Evolutionary conservation across 2,888 invertebrate species (phyloP), one percentile per base, ranked within the genome.

Genomic region (Arrhopalites spinosus): DNA sequence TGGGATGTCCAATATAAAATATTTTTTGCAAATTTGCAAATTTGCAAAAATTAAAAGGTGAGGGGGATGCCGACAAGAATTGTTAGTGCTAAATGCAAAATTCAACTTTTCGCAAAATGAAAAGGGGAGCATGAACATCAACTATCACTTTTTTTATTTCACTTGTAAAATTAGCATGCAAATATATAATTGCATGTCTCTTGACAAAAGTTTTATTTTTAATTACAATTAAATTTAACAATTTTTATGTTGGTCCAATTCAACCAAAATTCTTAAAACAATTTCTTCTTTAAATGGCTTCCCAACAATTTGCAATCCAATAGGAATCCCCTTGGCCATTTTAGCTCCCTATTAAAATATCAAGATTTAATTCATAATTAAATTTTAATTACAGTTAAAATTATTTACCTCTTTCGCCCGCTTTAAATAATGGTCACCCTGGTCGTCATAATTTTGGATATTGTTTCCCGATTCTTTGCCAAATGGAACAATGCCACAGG

Each of bases 381-480:
- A n/a, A n/a, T n/a, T n/a, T n/a, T n/a, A n/a, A n/a, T n/a, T n/a
- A n/a, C 17, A 30, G 17, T 29, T 27, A 3, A 25, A 30, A 25
- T 25, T n/a, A 25, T 66, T 50, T 66, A 79, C 80, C 73, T 78
- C 70, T 67, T 78, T 76, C 13, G 79, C 79, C 50, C 75, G 17
- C 66, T 78, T 77, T 29, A 79, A 53, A 43, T 74, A 71, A 17
- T 72, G 61, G 61, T 81, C 81, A 15, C 78, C 78, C 43, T 79
- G 75, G 30, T 78, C 74, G 53, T 80, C 78, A 67, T 72, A 81
- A 13, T 29, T 50, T 2, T 75, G 72, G 20, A 79, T 64, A 27
- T 78, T 74, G n/a, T 59, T 73, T n/a, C 78, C 77, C 25, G 75
- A 68, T 67, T 81, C 81, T 13, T 25, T 67, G 27, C 81, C 81